Base-by-base conservation (phyloP, 2,113 vertebrate species). In the Microtus oregoni region DNA sequence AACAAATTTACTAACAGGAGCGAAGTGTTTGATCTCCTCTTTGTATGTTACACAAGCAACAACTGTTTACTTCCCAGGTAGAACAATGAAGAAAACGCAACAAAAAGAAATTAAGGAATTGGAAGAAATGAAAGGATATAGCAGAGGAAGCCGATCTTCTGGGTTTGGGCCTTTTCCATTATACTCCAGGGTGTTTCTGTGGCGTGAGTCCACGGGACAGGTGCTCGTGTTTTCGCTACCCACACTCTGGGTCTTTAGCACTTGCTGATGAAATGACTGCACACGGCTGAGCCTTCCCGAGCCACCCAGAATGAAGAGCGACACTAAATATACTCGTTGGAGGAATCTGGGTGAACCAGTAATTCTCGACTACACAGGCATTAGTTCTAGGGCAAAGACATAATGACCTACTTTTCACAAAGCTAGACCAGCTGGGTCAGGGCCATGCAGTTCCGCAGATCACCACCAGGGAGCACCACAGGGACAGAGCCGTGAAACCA, bases 401-500 rank as follows among this genome's bases (percentile, higher is more conserved):
- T 7, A 24, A 30, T 24, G 83, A 52, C 65, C 58, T 12, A 87
- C 75, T 79, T 88, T 90, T 41, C 17, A 38, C 3, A 52, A 72
- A 91, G 58, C 52, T 1, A 2, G 65, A 65, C 76, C 68, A 41
- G 58, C 30, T 5, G 24, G 0, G 41, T n/a, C n/a, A 87, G 38
- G 35, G 88, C 11, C 22, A 14, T 5, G 41, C 65, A 78, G 65
- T 93, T 95, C 89, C 61, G 10, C 0, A 5, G 1, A 10, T 55
- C 38, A 77, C 91, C 97, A 97, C 92, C 78, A 96, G 97, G 83
- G 95, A 86, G 94, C 70, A 0, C 2, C 67, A 58, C n/a, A 0
- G 17, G 75, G 86, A 67, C 85, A 28, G 65, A 52, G 81, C 77
- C 3, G 0, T 10, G 1, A 50, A 38, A 24, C 0, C 0, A 30